These are phyloP conservation scores for Ficedula albicollis DNA, from an alignment of 2,797 vertebrate genomes.

Conservation along the genomic window DNA sequence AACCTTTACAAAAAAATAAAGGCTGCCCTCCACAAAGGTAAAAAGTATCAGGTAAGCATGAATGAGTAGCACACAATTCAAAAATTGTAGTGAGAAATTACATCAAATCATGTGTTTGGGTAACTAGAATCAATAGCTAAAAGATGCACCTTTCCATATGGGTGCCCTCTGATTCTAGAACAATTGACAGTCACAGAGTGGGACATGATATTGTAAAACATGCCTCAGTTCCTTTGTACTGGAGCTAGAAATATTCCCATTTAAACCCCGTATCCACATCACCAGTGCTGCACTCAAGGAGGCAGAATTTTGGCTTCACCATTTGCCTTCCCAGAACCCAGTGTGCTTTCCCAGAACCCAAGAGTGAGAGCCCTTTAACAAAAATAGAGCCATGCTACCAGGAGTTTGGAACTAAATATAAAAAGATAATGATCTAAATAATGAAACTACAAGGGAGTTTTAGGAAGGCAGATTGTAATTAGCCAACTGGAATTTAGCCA, in stretches of 20 bases:
- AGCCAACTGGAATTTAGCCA: slow-evolving; percentile 69
- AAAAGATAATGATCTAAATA: slow-evolving; percentile 60
- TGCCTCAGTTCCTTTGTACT: not conserved
- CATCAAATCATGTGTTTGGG: not conserved
- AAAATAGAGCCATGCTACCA: not conserved
- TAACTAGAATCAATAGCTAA: not conserved
- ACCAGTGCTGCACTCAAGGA: not conserved
- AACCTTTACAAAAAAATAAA: not conserved
- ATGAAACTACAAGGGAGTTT: slow-evolving; percentile 61
- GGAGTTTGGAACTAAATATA: slow-evolving; percentile 39
- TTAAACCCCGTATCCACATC: not conserved
- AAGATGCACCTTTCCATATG: not conserved
- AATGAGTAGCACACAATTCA: not conserved
- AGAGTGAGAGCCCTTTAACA: not conserved
- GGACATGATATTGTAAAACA: not conserved
- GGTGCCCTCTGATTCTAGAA: not conserved
- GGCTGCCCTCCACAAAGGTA: not conserved
- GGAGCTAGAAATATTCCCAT: not conserved
- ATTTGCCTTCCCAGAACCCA: not conserved
- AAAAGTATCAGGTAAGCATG: not conserved
- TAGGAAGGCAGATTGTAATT: slow-evolving; percentile 69
- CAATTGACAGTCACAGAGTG: not conserved
- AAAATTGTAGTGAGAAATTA: not conserved
- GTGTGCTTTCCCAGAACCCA: too few species aligned
- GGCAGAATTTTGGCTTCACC: not conserved